phyloP scores from a whole-genome alignment of 2,113 vertebrate species.

The Sinocyclocheilus rhinocerous region DNA sequence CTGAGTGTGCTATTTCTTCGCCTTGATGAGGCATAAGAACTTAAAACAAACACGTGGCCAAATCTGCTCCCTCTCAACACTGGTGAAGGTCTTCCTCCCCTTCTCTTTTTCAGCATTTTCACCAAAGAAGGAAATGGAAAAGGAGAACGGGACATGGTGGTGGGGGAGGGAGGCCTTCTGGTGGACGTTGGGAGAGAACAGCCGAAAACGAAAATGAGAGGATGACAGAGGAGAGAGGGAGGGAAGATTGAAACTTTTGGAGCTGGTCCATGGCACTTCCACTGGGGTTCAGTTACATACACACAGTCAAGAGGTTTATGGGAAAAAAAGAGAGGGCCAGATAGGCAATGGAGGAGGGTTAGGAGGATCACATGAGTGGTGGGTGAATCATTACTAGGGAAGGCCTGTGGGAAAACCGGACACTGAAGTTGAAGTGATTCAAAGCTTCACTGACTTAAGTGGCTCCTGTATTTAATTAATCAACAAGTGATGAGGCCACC shows the following conservation, averaged over 20 bases:
- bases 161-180: slow-evolving; percentile 63
- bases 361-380: slow-evolving; percentile 33
- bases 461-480: slow-evolving; percentile 19
- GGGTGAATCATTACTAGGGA: slow-evolving; percentile 24
- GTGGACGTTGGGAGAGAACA: slow-evolving; percentile 64
- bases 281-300: slow-evolving; percentile 77
- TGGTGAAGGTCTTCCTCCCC: slow-evolving; percentile 70
- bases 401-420: slow-evolving; percentile 13
- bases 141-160: slow-evolving; percentile 70
- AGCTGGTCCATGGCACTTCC: slow-evolving; percentile 89
- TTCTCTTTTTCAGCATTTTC: slow-evolving; percentile 84
- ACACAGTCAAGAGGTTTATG: slow-evolving; percentile 68
- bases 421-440: not conserved
- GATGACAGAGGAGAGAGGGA: slow-evolving; percentile 41
- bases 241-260: slow-evolving; percentile 87
- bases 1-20: slow-evolving; percentile 70
- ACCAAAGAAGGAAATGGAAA: slow-evolving; percentile 99
- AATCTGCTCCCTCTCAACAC: slow-evolving; percentile 65
- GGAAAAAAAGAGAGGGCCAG: slow-evolving; percentile 50
- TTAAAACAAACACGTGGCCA: slow-evolving; percentile 68
- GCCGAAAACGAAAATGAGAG: slow-evolving; percentile 11
- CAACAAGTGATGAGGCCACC: not conserved
- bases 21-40: slow-evolving; percentile 63
- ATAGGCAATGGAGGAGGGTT: slow-evolving; percentile 29
- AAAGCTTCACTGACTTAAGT: not conserved